These are phyloP conservation scores for Muntiacus reevesi DNA, from an alignment of 2,113 vertebrate species.

Conservation along the genomic window DNA sequence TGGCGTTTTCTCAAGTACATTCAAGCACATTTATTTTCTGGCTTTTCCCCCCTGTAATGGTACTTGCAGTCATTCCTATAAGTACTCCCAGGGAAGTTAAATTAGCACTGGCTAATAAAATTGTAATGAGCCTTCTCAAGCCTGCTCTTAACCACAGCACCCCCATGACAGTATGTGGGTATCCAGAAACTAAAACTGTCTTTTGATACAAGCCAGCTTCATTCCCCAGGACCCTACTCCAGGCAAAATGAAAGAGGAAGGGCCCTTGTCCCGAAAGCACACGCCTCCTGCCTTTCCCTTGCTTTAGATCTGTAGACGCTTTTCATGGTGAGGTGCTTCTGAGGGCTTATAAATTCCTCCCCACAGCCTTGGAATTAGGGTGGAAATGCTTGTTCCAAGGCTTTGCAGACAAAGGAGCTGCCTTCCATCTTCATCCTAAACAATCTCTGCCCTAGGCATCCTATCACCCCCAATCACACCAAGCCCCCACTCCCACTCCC, in stretches of 20 bases:
- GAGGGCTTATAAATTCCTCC: background rate
- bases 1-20: background rate
- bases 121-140: background rate
- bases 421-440: background rate
- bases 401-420: background rate
- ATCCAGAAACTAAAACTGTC: background rate
- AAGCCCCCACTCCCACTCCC: no score
- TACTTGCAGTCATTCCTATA: background rate
- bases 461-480: background rate
- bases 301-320: background rate
- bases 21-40: background rate
- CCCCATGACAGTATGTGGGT: rapidly evolving
- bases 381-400: background rate
- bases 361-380: background rate
- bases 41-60: background rate
- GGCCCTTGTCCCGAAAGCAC: rapidly evolving
- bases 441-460: background rate
- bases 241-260: no score
- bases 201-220: background rate
- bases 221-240: background rate
- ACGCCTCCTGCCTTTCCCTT: no score
- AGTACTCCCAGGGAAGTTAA: background rate
- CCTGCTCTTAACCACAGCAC: background rate
- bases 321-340: background rate
- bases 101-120: background rate